A percentile compares a stretch with the other conserved stretches of the same genome.
phyloP scores from a whole-genome alignment of 2,888 invertebrate genomes.

The Rhyacophila evoluta region DNA sequence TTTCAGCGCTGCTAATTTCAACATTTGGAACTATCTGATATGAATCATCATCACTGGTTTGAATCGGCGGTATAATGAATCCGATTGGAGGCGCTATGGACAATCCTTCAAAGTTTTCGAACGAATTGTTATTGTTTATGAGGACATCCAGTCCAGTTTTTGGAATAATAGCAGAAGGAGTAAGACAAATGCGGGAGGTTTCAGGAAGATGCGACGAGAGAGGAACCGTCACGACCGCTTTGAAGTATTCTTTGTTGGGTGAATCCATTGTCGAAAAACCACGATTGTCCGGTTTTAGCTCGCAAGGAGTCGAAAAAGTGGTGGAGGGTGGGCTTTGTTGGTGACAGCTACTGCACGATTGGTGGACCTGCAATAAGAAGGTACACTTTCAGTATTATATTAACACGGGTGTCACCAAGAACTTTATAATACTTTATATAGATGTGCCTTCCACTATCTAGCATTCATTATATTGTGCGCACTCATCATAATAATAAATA shows the following conservation, averaged over 20 bases:
- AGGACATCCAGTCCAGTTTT: constrained; percentile 53
- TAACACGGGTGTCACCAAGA: no score
- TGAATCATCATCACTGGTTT: constrained; percentile 41
- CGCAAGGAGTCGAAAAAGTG: neutral
- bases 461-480: no score
- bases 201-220: constrained; percentile 35
- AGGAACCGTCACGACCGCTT: constrained; percentile 51
- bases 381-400: neutral
- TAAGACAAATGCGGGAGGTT: constrained; percentile 49
- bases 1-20: constrained; percentile 25
- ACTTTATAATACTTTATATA: no score
- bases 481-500: no score
- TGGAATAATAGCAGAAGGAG: constrained; percentile 50
- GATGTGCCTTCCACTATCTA: no score
- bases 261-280: constrained; percentile 31
- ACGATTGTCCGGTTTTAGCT: constrained; percentile 28
- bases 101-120: constrained; percentile 59
- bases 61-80: constrained; percentile 54
- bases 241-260: constrained; percentile 44
- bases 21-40: constrained; percentile 52
- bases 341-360: constrained; percentile 21
- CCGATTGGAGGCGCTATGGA: constrained; percentile 58
- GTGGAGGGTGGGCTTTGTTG: constrained; percentile 26
- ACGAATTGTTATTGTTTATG: constrained; percentile 57
- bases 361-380: constrained; percentile 10